Base-by-base conservation (phyloP, 2,797 vertebrate genomes). In the Malurus splendens region DNA sequence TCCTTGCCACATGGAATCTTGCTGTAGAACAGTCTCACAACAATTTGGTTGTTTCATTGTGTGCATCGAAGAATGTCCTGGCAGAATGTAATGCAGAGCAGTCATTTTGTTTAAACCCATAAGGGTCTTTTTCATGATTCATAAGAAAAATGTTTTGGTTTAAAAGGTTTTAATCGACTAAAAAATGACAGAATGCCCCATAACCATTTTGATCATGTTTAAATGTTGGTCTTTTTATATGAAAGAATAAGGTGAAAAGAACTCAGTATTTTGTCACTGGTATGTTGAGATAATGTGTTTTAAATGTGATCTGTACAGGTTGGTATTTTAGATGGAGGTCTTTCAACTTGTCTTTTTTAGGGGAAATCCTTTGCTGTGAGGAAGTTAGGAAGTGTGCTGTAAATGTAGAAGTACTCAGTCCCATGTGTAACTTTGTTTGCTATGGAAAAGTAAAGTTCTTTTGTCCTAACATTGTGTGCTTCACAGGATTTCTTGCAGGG, bases 361-460 rank as follows among this genome's bases (percentile, higher is more conserved):
- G 74, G 65, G 88, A 93, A 93, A 78, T 91, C 68, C 38, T 87
- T 86, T 86, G 86, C 90, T 96, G 90, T 96, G 90, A 94, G 82
- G 87, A 92, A 18, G 59, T 30, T 94, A 94, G 93, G 61, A 95
- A 91, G 71, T 75, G 50, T 93, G 80, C 88, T 96, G 93, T 97
- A 93, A 92, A 88, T 13, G 87, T 95, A 90, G 95, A 90, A 90
- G 86, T 91, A 82, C 85, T 91, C 90, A 86, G 85, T 95, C 92
- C 86, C 87, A 62, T 86, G 71, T 97, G 94, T 96, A 54, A 94
- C 94, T 96, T 95, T 94, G 92, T 92, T 96, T 90, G 93, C 93
- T 93, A 95, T 81, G 82, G 85, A 95, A 88, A 94, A 93, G 91
- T 94, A 82, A 95, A 95, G 47, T 93, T 94, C 67, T 80, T 94